A percentile compares a stretch with the other conserved stretches of the same genome.
Evolutionary conservation across 2,888 invertebrate species (phyloP).

Genomic region (Anagyrus pseudococci): DNA sequence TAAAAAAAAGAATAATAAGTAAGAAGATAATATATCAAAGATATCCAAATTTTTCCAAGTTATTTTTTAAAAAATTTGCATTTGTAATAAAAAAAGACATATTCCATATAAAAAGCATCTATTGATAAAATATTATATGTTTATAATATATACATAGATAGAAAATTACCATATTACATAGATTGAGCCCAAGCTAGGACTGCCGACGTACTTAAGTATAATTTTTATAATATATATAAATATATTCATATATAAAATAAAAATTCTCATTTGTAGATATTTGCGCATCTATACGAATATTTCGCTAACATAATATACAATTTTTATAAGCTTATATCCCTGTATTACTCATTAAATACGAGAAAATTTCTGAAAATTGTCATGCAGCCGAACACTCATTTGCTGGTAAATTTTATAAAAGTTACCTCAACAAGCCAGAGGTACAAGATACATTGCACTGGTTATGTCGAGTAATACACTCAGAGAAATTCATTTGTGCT

Average conservation of each 20-base stretch:
- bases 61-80: too few species aligned
- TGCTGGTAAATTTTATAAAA: slow-evolving; percentile 29
- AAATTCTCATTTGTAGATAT: slow-evolving; percentile 19
- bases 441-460: slow-evolving; percentile 33
- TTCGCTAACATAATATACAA: slow-evolving; percentile 6
- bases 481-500: too few species aligned
- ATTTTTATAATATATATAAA: slow-evolving; percentile 20
- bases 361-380: slow-evolving; percentile 23
- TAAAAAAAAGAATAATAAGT: background rate
- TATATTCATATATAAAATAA: slow-evolving; percentile 29
- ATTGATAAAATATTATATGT: slow-evolving; percentile 32
- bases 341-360: slow-evolving; percentile 26
- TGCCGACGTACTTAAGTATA: slow-evolving; percentile 12
- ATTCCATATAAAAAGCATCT: slow-evolving; percentile 33
- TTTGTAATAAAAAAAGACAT: slow-evolving; percentile 5
- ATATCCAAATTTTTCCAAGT: too few species aligned
- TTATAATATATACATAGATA: slow-evolving; percentile 29
- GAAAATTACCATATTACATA: slow-evolving; percentile 25
- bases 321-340: slow-evolving; percentile 21
- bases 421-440: slow-evolving; percentile 21
- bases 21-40: background rate
- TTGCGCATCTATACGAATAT: slow-evolving; percentile 6
- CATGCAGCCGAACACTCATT: slow-evolving; percentile 18
- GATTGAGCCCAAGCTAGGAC: slow-evolving; percentile 8
- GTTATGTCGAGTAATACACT: slow-evolving; percentile 4